Evolutionary conservation across 2,113 vertebrate species (phyloP), one percentile per base, ranked within the genome.

Genomic region (Corvus hawaiiensis): DNA sequence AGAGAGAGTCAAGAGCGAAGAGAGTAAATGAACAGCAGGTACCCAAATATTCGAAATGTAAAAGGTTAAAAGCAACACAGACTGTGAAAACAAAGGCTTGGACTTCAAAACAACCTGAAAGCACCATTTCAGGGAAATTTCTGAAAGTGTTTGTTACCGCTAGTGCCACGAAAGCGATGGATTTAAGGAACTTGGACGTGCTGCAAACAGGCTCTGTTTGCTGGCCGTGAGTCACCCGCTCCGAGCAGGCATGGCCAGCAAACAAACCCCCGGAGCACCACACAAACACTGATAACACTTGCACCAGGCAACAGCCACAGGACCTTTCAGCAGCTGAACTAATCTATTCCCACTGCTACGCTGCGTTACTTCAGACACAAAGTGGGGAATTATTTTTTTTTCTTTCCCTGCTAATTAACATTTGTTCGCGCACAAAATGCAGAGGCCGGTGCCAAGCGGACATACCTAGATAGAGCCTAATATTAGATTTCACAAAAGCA

Each of bases 401-500:
- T 6, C 56, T 83, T 15, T 22, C 61, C 58, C 73, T 33, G 90
- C 80, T 97, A 97, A 97, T 97, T 96, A 97, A 94, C 93, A 51
- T 97, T 95, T 97, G 89, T 96, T 94, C 83, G 19, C 88, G 1
- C 71, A 94, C 94, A 92, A 91, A 95, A 94, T 68, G 74, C 92
- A 4, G 94, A 33, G 73, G 72, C 79, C 10, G 26, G 73, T 92
- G 96, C 96, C 97, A 97, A 96, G 71, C 94, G 96, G 97, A 97
- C 96, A 96, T 97, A 94, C 95, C 97, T 96, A 96, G 96, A 96
- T 95, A 91, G 79, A 95, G 93, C 93, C 93, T 93, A 95, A 97
- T 93, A 96, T 97, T 97, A 94, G 94, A 95, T 97, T 97, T 92
- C 93, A 92, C 95, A 94, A 95, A 96, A 92, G 84, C 95, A 96